Conservation (phyloP, 2,113 vertebrate genomes). For the Oxyura jamaicensis region DNA sequence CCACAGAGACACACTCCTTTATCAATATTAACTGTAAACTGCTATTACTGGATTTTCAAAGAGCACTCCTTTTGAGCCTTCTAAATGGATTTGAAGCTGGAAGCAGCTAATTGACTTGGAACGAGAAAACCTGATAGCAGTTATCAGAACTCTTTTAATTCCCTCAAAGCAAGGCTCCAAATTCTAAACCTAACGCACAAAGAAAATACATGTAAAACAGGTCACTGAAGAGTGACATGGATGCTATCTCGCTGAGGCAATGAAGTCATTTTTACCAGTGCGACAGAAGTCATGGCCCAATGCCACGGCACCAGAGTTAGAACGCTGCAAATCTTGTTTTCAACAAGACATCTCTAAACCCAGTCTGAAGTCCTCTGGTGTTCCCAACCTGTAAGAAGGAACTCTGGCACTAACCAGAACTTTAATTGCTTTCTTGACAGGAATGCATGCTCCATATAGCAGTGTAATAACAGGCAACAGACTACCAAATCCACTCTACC, state of each 20-base stretch:
- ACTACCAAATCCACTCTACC: not conserved
- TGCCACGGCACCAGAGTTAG: accelerated
- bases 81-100: not conserved
- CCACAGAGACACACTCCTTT: not conserved
- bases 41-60: not conserved
- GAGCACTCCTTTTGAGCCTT: not conserved
- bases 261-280: not conserved
- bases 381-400: not conserved
- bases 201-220: not conserved
- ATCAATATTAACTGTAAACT: not conserved
- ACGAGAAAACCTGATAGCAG: not conserved
- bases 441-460: accelerated
- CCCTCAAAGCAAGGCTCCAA: conserved; percentile 13
- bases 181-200: not conserved
- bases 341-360: not conserved
- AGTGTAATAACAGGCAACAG: not conserved
- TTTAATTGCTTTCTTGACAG: not conserved
- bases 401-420: not conserved
- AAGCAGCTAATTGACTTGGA: conserved; percentile 45
- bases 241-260: not conserved
- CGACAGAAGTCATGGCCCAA: accelerated
- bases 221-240: not conserved
- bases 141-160: conserved; percentile 32
- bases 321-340: accelerated
- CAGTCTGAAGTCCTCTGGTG: accelerated